These are phyloP conservation scores for Leuciscus idus DNA, from an alignment of 2,113 vertebrate genomes.

Conservation along the genomic window DNA sequence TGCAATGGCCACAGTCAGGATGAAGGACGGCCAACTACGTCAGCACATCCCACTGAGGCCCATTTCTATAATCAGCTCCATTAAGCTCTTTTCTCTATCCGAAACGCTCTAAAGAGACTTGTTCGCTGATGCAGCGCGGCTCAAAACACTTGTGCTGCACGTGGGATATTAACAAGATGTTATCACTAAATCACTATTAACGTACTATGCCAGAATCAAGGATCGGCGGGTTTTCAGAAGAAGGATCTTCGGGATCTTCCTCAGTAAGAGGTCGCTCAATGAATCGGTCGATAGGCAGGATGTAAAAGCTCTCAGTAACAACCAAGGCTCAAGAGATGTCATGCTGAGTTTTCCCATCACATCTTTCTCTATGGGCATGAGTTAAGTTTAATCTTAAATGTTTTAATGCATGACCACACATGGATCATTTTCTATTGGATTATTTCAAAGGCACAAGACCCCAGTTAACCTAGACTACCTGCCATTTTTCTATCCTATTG, in stretches of 20 bases:
- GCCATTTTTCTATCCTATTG: not conserved
- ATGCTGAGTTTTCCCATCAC: not conserved
- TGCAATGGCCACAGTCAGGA: not conserved
- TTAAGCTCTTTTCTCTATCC: slow-evolving; percentile 14
- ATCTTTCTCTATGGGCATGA: slow-evolving; percentile 17
- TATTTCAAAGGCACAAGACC: not conserved
- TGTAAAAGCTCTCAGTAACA: not conserved
- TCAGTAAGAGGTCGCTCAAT: slow-evolving; percentile 15
- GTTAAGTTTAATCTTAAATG: slow-evolving; percentile 12
- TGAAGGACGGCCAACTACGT: slow-evolving; percentile 17
- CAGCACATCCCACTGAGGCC: slow-evolving; percentile 10
- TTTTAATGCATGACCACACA: slow-evolving; percentile 1
- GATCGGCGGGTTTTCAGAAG: not conserved
- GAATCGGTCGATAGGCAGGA: slow-evolving; percentile 8
- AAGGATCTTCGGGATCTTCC: not conserved
- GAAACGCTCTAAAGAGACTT: not conserved
- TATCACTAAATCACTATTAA: slow-evolving; percentile 34
- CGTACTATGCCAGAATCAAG: slow-evolving; percentile 12
- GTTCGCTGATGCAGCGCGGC: slow-evolving; percentile 34
- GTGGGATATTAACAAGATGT: slow-evolving; percentile 5
- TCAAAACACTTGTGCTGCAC: not conserved
- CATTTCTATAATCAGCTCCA: not conserved
- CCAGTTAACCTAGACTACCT: not conserved
- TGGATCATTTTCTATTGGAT: slow-evolving; percentile 13
- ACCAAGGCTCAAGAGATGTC: not conserved